Percentiles rank a stretch among this genome's conserved stretches.
Conservation (phyloP, 2,797 vertebrate genomes). For the Petrocephalus sullivani region DNA sequence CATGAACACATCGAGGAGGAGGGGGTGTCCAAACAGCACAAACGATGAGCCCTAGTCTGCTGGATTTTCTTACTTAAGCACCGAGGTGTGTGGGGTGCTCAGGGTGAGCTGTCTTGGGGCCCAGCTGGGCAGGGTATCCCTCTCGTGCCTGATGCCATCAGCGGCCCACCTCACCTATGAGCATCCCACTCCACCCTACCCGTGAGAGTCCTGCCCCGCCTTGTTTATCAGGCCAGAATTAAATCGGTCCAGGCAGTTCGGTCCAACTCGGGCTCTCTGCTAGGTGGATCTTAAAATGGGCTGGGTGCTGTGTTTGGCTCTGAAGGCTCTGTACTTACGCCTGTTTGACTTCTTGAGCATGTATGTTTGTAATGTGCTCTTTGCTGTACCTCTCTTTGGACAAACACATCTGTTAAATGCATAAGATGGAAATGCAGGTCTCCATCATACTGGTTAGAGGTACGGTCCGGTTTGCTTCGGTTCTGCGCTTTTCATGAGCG, state of each 20-base stretch:
- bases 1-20: neutral
- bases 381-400: neutral
- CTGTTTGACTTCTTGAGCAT: neutral
- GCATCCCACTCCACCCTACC: neutral
- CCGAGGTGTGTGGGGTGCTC: neutral
- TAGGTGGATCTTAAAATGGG: neutral
- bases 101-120: neutral
- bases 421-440: no score
- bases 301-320: neutral
- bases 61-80: neutral
- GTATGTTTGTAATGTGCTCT: neutral
- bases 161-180: neutral
- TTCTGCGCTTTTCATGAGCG: neutral
- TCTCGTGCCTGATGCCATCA: neutral
- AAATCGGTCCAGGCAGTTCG: neutral
- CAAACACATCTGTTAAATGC: no score
- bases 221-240: neutral
- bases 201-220: neutral
- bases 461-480: no score
- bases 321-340: neutral
- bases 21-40: neutral
- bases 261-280: neutral
- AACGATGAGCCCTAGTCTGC: neutral
- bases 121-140: neutral
- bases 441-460: no score